These are phyloP conservation scores for Cardiocondyla obscurior DNA, from an alignment of 1,140 invertebrate species.

Conservation along the genomic window DNA sequence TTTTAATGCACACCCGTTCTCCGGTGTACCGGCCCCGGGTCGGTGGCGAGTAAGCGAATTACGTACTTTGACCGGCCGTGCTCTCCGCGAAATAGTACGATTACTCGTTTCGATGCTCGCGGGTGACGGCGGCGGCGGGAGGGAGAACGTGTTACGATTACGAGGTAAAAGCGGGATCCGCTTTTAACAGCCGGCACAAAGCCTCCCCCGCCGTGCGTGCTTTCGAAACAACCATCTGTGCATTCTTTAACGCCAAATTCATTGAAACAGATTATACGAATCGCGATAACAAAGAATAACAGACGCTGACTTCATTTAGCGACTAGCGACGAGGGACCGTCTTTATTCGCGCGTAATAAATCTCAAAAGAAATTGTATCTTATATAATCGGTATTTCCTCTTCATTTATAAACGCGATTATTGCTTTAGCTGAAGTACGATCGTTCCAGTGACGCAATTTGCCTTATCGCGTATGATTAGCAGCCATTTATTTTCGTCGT, in stretches of 20 bases:
- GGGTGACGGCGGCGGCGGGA: not conserved
- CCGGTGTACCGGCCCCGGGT: conserved; percentile 16
- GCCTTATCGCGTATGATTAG: conserved; percentile 36
- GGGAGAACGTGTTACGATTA: conserved; percentile 25
- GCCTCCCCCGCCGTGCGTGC: not conserved
- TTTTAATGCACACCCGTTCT: conserved; percentile 52
- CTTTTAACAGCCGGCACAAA: conserved; percentile 49
- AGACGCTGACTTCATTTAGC: not conserved
- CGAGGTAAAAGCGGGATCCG: conserved; percentile 44
- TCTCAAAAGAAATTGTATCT: not conserved
- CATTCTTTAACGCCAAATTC: conserved; percentile 53
- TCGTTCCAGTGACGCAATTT: conserved; percentile 22
- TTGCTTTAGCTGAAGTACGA: conserved; percentile 38
- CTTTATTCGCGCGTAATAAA: not conserved
- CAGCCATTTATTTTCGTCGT: conserved; percentile 57
- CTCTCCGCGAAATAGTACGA: conserved; percentile 52
- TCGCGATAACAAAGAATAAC: conserved; percentile 32
- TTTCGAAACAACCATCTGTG: conserved; percentile 41
- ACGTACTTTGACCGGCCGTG: conserved; percentile 51
- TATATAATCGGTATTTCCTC: too few species aligned
- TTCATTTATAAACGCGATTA: not conserved
- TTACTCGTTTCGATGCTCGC: conserved; percentile 53
- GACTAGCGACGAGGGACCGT: not conserved
- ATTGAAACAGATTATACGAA: conserved; percentile 44
- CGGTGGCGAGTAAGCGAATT: conserved; percentile 47